Base-by-base conservation (phyloP, 2,888 invertebrate species). In the Lithophane semibrunnea region DNA sequence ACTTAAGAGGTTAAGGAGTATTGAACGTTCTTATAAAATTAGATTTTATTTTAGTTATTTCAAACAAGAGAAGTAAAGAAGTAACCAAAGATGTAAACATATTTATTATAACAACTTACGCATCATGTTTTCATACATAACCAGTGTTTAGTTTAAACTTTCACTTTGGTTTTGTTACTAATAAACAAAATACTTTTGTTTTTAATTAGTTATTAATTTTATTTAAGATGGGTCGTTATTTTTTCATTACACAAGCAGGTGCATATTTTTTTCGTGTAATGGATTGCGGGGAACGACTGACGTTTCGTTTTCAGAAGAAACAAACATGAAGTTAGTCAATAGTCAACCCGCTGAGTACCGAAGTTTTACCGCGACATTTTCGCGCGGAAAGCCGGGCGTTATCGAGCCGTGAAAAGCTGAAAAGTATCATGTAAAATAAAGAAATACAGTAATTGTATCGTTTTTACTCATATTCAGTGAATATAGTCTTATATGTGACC, bases 311-410 rank as follows among this genome's bases (percentile, higher is more conserved):
- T 94, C 94, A 94, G 95, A 94, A 94, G 96, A 97, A 97, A 97
- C 94, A 96, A 95, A 94, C 94, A 87, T 96, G 97, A 97, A 97
- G 95, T 92, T 94, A 94, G 95, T 88, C 77, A 83, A 79, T 91
- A 91, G 90, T 93, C 85, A 89, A 89, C 91, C 92, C 92, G 91
- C 90, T 89, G 92, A 91, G 93, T 84, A 91, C 90, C 91, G 88
- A 93, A 94, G 94, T 95, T 95, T 96, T 95, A 96, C 95, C 96
- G 97, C 97, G 96, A 96, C 96, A 96, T 97, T 97, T 96, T 96
- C 97, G 97, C 97, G 97, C 97, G 97, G 96, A 96, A 96, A 95
- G 96, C 96, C 96, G 96, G 96, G 95, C 96, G 96, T 96, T 96
- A 96, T 96, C 93, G 94, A 96, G 96, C 96, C 95, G 95, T 96